These are phyloP conservation scores for Diabrotica undecimpunctata DNA, from an alignment of 1,140 invertebrate species.

Conservation along the genomic window DNA sequence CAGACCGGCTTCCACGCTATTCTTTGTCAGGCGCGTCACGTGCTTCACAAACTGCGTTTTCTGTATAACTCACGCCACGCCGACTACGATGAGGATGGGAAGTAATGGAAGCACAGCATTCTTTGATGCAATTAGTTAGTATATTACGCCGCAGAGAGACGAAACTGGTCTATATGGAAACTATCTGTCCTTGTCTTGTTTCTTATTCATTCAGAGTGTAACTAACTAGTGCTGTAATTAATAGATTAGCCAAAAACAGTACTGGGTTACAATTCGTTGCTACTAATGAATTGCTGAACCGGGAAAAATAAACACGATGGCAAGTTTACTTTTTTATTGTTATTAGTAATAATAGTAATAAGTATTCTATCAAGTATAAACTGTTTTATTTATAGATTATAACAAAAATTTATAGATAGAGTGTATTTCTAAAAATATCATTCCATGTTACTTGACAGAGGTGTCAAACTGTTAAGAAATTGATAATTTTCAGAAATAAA, in stretches of 20 bases:
- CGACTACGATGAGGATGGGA: not conserved
- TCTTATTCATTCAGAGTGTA: not conserved
- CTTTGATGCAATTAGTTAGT: not conserved
- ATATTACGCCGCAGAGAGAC: not conserved
- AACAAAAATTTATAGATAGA: no score
- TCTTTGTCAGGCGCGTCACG: not conserved
- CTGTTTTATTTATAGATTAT: no score
- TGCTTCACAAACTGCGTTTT: not conserved
- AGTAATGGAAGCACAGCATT: not conserved
- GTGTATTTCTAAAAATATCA: no score
- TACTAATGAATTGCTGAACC: no score
- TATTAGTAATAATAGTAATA: no score
- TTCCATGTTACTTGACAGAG: no score
- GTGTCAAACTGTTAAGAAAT: no score
- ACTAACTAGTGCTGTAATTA: not conserved
- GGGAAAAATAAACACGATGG: no score
- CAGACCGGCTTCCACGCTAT: not conserved
- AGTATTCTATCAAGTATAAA: no score
- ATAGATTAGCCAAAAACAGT: not conserved
- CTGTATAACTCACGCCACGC: conserved; percentile 1
- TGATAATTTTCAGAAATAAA: no score
- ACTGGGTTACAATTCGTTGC: no score
- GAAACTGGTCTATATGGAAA: not conserved
- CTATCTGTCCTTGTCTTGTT: not conserved
- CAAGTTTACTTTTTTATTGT: no score